Conservation (phyloP, 2,797 vertebrate species). For the Meda fulgida region DNA sequence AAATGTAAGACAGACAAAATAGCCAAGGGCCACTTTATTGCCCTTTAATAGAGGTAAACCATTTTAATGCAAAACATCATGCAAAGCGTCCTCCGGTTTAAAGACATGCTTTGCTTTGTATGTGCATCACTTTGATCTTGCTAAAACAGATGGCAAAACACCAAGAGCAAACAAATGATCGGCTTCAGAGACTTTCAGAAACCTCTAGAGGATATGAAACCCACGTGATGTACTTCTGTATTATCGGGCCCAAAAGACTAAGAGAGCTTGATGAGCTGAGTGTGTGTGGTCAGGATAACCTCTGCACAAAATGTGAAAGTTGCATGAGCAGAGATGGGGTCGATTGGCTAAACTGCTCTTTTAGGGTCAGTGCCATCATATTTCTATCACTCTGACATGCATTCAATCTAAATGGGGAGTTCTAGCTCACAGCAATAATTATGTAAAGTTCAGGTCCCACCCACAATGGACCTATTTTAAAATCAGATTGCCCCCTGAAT, state of each 20-base stretch:
- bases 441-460: constrained; percentile 78
- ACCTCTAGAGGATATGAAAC: constrained; percentile 1
- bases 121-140: constrained; percentile 33
- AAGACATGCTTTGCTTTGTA: constrained; percentile 21
- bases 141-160: constrained; percentile 20
- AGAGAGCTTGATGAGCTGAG: background rate
- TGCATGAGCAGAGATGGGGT: constrained; percentile 31
- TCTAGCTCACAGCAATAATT: constrained; percentile 68
- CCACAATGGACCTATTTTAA: constrained; percentile 81
- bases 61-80: constrained; percentile 45
- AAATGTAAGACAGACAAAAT: constrained; percentile 65
- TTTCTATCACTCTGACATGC: constrained; percentile 46
- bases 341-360: constrained; percentile 36
- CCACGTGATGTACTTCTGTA: background rate
- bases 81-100: background rate
- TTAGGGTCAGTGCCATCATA: constrained; percentile 39
- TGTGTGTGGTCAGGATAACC: constrained; percentile 37
- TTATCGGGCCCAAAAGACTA: background rate
- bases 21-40: constrained; percentile 69
- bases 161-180: constrained; percentile 18
- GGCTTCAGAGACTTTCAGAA: constrained; percentile 9
- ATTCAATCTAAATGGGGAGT: constrained; percentile 54
- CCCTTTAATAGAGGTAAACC: constrained; percentile 40
- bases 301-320: constrained; percentile 39
- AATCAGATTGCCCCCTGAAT: constrained; percentile 83